Conservation (phyloP, 2,888 invertebrate species). For the Synergus gifuensis region DNA sequence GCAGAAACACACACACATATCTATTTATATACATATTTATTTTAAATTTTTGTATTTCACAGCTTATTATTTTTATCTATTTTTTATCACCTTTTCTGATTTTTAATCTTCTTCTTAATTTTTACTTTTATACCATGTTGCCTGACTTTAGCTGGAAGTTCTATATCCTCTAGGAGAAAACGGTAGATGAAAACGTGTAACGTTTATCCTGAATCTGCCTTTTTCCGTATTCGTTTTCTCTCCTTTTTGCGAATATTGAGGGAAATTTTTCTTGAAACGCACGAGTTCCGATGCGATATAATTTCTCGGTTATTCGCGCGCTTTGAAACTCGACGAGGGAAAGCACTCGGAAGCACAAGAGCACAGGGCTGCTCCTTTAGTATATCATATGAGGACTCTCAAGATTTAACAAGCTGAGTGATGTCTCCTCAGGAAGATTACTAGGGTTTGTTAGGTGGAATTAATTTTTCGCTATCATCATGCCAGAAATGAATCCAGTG, state of each 20-base stretch:
- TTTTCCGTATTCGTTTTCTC: background rate
- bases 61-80: background rate
- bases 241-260: conserved; percentile 30
- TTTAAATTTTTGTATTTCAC: too few relatives aligned
- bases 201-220: conserved; percentile 23
- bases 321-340: conserved; percentile 38
- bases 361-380: conserved; percentile 27
- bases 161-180: background rate
- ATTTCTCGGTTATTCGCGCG: conserved; percentile 31
- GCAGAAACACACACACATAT: background rate
- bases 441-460: conserved; percentile 24
- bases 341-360: conserved; percentile 26
- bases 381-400: conserved; percentile 40
- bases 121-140: background rate
- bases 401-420: conserved; percentile 42
- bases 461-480: background rate
- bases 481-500: background rate
- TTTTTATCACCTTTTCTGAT: background rate
- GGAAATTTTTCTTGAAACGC: conserved; percentile 29
- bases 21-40: background rate
- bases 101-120: background rate
- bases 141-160: background rate
- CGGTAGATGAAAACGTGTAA: conserved; percentile 19
- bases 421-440: conserved; percentile 29
- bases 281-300: conserved; percentile 25